Evolutionary conservation across 2,888 invertebrate genomes (phyloP).

Genomic region (Nowickia ferox): DNA sequence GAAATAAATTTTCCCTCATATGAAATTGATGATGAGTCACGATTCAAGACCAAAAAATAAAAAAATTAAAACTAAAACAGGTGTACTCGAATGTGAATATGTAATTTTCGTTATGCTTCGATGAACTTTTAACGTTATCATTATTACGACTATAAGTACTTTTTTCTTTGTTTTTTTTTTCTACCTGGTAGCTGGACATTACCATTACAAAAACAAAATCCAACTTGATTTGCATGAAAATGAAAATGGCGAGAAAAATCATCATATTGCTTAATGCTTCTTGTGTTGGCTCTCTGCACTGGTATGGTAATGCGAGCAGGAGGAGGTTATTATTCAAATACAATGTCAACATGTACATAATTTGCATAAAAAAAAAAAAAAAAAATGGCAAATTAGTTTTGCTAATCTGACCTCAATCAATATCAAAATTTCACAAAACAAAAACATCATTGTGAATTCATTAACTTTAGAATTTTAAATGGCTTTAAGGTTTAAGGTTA

Average conservation of each 20-base stretch:
- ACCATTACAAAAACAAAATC: background rate
- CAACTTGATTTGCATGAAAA: conserved; percentile 50
- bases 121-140: conserved; percentile 57
- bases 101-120: conserved; percentile 61
- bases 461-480: conserved; percentile 34
- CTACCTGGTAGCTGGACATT: background rate
- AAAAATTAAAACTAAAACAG: background rate
- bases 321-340: background rate
- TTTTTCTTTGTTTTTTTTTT: conserved; percentile 1
- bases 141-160: background rate
- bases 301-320: background rate
- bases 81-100: conserved; percentile 55
- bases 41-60: background rate
- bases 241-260: background rate
- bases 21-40: conserved; percentile 30
- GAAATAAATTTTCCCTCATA: conserved; percentile 20
- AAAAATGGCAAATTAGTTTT: conserved; percentile 25
- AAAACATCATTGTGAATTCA: conserved; percentile 38
- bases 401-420: conserved; percentile 34
- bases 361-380: conserved; percentile 16
- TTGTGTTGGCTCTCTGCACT: background rate
- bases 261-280: background rate
- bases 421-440: conserved; percentile 9
- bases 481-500: conserved; percentile 11
- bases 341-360: conserved; percentile 26